Percentiles rank a stretch among this genome's conserved stretches.
phyloP scores from a whole-genome alignment of 1,140 invertebrate genomes.

The Megalonaias nervosa region DNA sequence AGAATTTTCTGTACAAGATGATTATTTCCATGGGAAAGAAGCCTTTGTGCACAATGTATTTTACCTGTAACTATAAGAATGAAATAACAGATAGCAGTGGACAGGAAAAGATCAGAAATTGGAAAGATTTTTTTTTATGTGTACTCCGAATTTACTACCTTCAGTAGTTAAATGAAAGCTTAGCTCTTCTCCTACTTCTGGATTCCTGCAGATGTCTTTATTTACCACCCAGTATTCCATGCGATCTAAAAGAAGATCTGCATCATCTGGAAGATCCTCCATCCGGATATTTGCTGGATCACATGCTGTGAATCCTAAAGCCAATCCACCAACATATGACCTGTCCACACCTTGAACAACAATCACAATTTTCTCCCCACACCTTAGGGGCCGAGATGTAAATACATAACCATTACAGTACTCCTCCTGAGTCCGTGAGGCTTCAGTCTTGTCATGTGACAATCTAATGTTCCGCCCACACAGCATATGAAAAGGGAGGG shows the following conservation, averaged over 20 bases:
- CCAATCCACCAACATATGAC: conserved; percentile 89
- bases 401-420: conserved; percentile 97
- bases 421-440: conserved; percentile 85
- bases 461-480: conserved; percentile 89
- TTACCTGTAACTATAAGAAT: too few relatives aligned
- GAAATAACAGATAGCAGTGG: too few relatives aligned
- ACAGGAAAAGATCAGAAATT: conserved; percentile 2
- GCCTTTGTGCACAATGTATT: too few relatives aligned
- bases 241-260: conserved; percentile 92
- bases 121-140: background rate
- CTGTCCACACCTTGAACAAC: conserved; percentile 87
- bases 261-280: conserved; percentile 91
- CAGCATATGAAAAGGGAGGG: conserved; percentile 74
- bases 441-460: conserved; percentile 79
- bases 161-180: conserved; percentile 87
- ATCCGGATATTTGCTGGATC: conserved; percentile 83
- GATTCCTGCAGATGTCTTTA: conserved; percentile 89
- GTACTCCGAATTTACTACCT: conserved; percentile 71
- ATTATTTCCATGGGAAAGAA: too few relatives aligned
- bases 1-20: too few relatives aligned
- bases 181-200: conserved; percentile 90
- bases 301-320: conserved; percentile 94
- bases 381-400: conserved; percentile 85
- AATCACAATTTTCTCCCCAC: conserved; percentile 90
- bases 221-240: conserved; percentile 98